phyloP scores from a whole-genome alignment of 1,140 invertebrate genomes.

The Zaprionus kolodkinae region DNA sequence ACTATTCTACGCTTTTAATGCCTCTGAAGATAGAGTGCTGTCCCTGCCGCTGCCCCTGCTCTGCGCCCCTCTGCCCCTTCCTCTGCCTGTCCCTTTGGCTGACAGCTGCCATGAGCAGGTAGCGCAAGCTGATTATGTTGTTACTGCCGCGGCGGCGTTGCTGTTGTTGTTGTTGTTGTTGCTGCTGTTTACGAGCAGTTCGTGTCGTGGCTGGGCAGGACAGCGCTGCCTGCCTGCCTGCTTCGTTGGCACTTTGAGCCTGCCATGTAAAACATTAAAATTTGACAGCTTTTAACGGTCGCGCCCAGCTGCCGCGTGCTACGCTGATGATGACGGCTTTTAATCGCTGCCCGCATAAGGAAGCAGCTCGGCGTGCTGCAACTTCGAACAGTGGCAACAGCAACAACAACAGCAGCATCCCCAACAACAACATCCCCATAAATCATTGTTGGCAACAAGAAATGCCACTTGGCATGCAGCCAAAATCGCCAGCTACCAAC shows the following conservation, averaged over 20 bases:
- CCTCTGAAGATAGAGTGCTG: constrained; percentile 52
- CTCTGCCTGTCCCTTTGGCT: constrained; percentile 5
- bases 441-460: constrained; percentile 57
- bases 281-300: constrained; percentile 78
- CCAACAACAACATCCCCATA: constrained; percentile 52
- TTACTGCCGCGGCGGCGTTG: constrained; percentile 26
- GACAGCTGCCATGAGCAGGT: constrained; percentile 67
- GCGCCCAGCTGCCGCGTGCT: constrained; percentile 47
- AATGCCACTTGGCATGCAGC: constrained; percentile 55
- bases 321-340: constrained; percentile 65
- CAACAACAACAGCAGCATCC: constrained; percentile 21
- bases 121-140: constrained; percentile 40
- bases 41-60: constrained; percentile 12
- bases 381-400: constrained; percentile 20
- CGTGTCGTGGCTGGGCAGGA: constrained; percentile 19
- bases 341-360: constrained; percentile 71
- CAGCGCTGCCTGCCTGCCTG: constrained; percentile 2
- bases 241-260: constrained; percentile 61
- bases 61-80: neutral
- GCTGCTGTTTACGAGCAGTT: constrained; percentile 10
- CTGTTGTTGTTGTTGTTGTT: constrained; percentile 24
- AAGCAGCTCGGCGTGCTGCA: constrained; percentile 21
- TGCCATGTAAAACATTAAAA: constrained; percentile 80
- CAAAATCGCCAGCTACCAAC: constrained; percentile 24
- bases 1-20: constrained; percentile 73